Evolutionary conservation across 2,888 invertebrate species (phyloP), one percentile per base, ranked within the genome.

Genomic region (Camponotus fellah): DNA sequence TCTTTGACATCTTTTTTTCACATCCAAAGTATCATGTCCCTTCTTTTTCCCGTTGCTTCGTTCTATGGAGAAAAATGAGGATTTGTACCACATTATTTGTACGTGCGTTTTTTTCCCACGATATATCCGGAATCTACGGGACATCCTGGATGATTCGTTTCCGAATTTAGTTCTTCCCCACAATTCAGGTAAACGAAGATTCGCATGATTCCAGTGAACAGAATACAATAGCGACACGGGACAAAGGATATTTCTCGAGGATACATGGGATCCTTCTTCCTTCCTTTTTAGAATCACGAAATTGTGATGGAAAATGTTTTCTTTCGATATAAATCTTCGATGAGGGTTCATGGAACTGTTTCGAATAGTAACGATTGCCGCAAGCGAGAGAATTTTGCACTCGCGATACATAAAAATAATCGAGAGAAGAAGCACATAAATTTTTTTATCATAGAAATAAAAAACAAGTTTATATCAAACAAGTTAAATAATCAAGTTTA

Each of bases 181-280:
- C 85, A 74, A 88, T 87, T 84, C 92, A 91, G 92, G 91, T 91
- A 92, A 91, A 91, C 86, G 88, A 88, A 83, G 66, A 90, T 84
- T 82, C 82, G 53, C 71, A 56, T 82, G 81, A 85, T 89, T 49
- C 66, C 66, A 46, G 60, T 40, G 79, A 34, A 79, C 49, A 71
- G 37, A 34, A 53, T 46, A 89, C 89, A 90, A 90, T 90, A 64
- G 86, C 66, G 76, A 72, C 65, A 80, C 79, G 84, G 86, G 85
- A 85, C 88, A 87, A 85, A 84, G 60, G 79, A 58, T n/a, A 53
- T 84, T 74, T 87, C 84, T 85, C 68, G 58, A 75, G 76, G 82
- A 85, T 71, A 43, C 40, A 56, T 43, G 56, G 76, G 49, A 79
- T 75, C 77, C 58, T 80, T 79, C 72, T 81, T 72, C 62, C 58